Conservation (phyloP, 1,140 invertebrate species). For the Heliconius eleuchia region DNA sequence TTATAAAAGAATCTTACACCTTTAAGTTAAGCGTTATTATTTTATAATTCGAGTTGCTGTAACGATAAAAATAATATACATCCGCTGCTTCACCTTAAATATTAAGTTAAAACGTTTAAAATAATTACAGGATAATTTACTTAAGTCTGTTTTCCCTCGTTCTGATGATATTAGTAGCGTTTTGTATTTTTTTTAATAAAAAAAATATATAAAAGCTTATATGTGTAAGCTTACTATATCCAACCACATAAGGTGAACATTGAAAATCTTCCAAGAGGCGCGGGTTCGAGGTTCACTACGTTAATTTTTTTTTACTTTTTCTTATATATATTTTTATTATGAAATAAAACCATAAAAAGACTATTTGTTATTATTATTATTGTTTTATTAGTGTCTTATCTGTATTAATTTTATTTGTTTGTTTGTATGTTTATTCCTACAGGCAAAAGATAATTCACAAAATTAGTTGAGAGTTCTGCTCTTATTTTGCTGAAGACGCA, state of each 20-base stretch:
- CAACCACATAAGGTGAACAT: neutral
- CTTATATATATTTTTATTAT: too few relatives aligned
- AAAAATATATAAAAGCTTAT: neutral
- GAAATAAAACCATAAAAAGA: too few relatives aligned
- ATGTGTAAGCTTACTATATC: neutral
- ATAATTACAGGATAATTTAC: slow-evolving; percentile 72
- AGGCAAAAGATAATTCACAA: too few relatives aligned
- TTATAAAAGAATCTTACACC: slow-evolving; percentile 59
- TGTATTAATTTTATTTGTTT: too few relatives aligned
- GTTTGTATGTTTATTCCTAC: too few relatives aligned
- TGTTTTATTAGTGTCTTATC: too few relatives aligned
- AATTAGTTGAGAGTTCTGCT: too few relatives aligned
- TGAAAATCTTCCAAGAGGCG: too few relatives aligned
- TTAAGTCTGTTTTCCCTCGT: slow-evolving; percentile 46
- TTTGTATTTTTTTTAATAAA: neutral
- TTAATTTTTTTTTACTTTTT: too few relatives aligned
- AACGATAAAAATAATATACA: slow-evolving; percentile 66
- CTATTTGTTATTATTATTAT: too few relatives aligned
- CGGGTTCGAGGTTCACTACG: too few relatives aligned
- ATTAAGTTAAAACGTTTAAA: slow-evolving; percentile 76
- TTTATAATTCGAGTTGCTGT: slow-evolving; percentile 60
- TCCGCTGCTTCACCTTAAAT: slow-evolving; percentile 66
- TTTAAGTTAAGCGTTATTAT: slow-evolving; percentile 59
- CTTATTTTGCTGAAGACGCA: too few relatives aligned
- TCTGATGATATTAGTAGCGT: neutral